Evolutionary conservation across 1,140 invertebrate genomes (phyloP).

Genomic region (Lasioglossum albipes): DNA sequence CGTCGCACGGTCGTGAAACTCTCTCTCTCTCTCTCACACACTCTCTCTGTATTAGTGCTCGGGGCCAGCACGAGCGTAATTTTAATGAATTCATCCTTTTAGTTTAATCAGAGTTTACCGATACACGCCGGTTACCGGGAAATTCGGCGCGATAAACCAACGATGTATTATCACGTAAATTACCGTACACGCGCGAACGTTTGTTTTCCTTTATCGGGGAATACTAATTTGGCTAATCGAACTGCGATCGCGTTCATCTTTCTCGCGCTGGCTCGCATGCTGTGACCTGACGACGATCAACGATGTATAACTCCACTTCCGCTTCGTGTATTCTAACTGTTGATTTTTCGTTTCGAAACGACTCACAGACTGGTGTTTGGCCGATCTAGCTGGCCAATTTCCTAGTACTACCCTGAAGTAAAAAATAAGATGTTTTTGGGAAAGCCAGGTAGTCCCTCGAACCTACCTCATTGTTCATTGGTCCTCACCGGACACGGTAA

Average conservation of each 20-base stretch:
- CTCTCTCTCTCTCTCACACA: too few species aligned
- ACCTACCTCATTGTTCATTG: too few species aligned
- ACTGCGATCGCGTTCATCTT: not conserved
- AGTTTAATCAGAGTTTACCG: not conserved
- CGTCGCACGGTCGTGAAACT: not conserved
- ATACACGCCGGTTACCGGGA: not conserved
- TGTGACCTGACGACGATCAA: too few species aligned
- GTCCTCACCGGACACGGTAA: too few species aligned
- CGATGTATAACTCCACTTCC: too few species aligned
- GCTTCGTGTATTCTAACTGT: too few species aligned
- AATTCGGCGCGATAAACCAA: not conserved
- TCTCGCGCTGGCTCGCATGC: not conserved
- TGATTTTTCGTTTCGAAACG: too few species aligned
- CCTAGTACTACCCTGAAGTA: too few species aligned
- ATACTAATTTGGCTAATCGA: conserved; percentile 7
- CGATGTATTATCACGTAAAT: conserved; percentile 4
- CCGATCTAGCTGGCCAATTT: too few species aligned
- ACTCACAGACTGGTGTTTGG: too few species aligned
- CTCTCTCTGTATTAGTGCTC: not conserved
- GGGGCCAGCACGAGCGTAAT: not conserved
- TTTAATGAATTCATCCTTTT: conserved; percentile 6
- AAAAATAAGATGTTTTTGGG: too few species aligned
- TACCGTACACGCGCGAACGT: conserved; percentile 3
- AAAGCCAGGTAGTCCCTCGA: too few species aligned
- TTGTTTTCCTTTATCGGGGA: conserved; percentile 2